Evolutionary conservation across 2,888 invertebrate genomes (phyloP).

Genomic region (Uropetala carovei): DNA sequence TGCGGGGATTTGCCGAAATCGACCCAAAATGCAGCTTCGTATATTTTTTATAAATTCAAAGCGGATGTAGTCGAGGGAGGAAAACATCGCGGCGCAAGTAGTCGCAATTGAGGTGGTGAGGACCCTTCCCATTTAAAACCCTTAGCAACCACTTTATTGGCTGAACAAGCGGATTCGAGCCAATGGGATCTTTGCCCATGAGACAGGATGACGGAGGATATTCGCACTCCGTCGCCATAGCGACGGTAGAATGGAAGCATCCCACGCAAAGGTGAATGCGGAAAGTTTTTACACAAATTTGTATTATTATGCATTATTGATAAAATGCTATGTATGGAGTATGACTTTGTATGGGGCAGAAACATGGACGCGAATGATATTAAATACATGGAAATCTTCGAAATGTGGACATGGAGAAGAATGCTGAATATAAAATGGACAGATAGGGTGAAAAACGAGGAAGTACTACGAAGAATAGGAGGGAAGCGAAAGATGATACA

Average conservation of each 20-base stretch:
- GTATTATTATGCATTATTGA: too few species aligned
- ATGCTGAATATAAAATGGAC: too few species aligned
- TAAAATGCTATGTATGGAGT: too few species aligned
- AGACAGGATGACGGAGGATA: background rate
- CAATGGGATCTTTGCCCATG: slow-evolving; percentile 12
- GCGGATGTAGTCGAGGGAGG: background rate
- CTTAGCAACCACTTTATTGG: slow-evolving; percentile 45
- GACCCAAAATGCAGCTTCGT: background rate
- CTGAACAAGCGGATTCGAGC: slow-evolving; percentile 52
- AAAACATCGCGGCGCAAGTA: background rate
- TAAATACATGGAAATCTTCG: too few species aligned
- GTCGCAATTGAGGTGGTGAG: slow-evolving; percentile 40
- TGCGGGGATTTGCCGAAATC: too few species aligned
- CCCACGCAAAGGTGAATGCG: background rate
- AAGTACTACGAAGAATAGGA: too few species aligned
- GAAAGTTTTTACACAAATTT: too few species aligned
- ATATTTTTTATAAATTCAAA: background rate
- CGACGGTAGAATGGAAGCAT: background rate
- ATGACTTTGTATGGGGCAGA: too few species aligned
- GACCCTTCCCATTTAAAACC: slow-evolving; percentile 39
- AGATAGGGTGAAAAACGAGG: too few species aligned
- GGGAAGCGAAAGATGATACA: too few species aligned
- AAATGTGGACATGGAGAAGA: too few species aligned
- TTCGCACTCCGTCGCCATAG: background rate
- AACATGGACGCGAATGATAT: too few species aligned